Evolutionary conservation across 1,140 invertebrate species (phyloP), one percentile per base, ranked within the genome.

Genomic region (Thaumetopoea pityocampa): DNA sequence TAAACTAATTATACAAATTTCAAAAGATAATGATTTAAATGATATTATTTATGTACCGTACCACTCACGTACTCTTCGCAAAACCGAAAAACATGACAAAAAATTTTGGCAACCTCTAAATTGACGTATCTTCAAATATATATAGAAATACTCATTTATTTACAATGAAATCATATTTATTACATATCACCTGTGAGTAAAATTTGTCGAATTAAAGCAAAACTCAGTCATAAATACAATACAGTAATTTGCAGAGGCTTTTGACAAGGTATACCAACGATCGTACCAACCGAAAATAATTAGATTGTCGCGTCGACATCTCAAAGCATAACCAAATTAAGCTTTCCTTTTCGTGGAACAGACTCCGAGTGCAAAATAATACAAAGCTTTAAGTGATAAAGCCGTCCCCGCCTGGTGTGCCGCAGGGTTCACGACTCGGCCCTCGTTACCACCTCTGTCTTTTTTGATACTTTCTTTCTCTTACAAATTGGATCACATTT

Each of bases 291-390:
- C 67, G 51, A 51, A 52, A 60, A 60, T 83, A 83, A 83, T 76
- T 71, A 80, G 69, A 80, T 80, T 79, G 71, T 70, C 67, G 63
- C 66, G 64, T 59, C 67, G 71, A 74, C 76, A 71, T 82, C 78
- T 82, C 78, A 76, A 82, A 82, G 69, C 72, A 71, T 80, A 82
- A 82, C 73, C 54, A 57, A 80, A 82, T 82, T 82, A 82, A 69
- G 64, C 64, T 74, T 73, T 77, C 69, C 74, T 79, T 71, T 77
- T 72, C 68, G 73, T 71, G 55, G 57, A 49, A 61, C 49, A 51
- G 60, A 26, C 30, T 32, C 33, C 59, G 66, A 67, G 70, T 73
- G 74, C 74, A 70, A 73, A 78, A 82, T 79, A 82, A 79, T 79
- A 67, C 63, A 72, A 74, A 77, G 72, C 74, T 73, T 74, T 70